phyloP scores from a whole-genome alignment of 1,140 invertebrate species.

The Atta cephalotes region DNA sequence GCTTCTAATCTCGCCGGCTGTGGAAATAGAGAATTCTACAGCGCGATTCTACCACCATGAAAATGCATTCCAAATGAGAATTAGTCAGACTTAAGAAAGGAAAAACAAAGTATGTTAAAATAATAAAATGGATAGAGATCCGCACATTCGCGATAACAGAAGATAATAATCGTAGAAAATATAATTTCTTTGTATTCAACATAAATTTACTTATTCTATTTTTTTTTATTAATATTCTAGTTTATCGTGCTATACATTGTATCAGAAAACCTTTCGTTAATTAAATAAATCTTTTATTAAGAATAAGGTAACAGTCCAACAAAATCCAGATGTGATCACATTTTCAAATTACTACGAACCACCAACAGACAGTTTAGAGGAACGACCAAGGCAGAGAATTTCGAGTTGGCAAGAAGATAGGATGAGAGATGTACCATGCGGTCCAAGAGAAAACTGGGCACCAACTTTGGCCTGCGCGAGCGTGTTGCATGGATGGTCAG shows the following conservation, averaged over 20 bases:
- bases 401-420: conserved; percentile 40
- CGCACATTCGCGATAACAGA: neutral
- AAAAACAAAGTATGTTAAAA: neutral
- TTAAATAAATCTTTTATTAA: conserved; percentile 41
- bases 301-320: conserved; percentile 5
- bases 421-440: conserved; percentile 45
- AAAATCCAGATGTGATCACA: conserved; percentile 32
- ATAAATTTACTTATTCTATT: neutral
- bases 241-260: neutral
- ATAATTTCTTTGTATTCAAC: neutral
- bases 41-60: neutral
- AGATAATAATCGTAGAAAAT: neutral
- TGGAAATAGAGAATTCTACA: conserved; percentile 29
- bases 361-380: conserved; percentile 20
- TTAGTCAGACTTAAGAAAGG: neutral
- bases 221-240: neutral
- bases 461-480: conserved; percentile 39
- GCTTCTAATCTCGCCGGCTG: conserved; percentile 35
- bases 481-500: conserved; percentile 64
- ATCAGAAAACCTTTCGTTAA: neutral
- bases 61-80: conserved; percentile 11
- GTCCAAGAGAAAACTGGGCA: conserved; percentile 52
- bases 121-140: neutral
- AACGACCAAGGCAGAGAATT: conserved; percentile 33
- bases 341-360: conserved; percentile 51